Base-by-base conservation (phyloP, 2,888 invertebrate species). In the Coelopa pilipes region DNA sequence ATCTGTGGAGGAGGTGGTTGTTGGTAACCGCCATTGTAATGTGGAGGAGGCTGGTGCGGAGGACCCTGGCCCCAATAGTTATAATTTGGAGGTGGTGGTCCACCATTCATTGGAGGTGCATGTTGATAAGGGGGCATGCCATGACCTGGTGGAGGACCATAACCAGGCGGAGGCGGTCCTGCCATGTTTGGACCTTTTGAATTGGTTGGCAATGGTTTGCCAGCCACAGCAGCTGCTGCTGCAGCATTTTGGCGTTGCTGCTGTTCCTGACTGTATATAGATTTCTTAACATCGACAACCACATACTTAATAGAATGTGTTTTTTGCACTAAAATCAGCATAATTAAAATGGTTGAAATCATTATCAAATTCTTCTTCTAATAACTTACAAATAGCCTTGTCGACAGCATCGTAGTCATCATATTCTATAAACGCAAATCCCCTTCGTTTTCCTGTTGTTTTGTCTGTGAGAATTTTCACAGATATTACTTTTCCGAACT, bases 381-480 rank as follows among this genome's bases (percentile, higher is more conserved):
- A 34, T 34, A 7, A 4, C 96, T 93, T 90, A 96, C 96, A 91
- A 82, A 96, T 96, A 85, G 97, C 93, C 89, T 97, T 98, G 86
- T 99, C 98, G 69, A 98, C 98, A 1, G 97, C 93, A 88, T 99
- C 98, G 85, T 98, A 97, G 86, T 99, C 98, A 84, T 97, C 96
- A 87, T 97, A 99, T 86, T 97, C 97, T 53, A 99, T 93, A 87
- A 98, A 98, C 24, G 96, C 98, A 88, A 98, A 99, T 4, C 98
- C 98, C 76, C 98, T 90, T 81, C 95, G 95, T 87, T 97, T 97
- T 50, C 96, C 96, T 1, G 95, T 95, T 45, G 94, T 95, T 81
- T 97, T 97, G 84, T 98, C 97, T 0, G 93, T 94, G 11, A 97
- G 95, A 82, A 98, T 91, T 79, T 94, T 95, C 15, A 96, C 93